Evolutionary conservation across 2,888 invertebrate genomes (phyloP).

Genomic region (Caenorhabditis becei): DNA sequence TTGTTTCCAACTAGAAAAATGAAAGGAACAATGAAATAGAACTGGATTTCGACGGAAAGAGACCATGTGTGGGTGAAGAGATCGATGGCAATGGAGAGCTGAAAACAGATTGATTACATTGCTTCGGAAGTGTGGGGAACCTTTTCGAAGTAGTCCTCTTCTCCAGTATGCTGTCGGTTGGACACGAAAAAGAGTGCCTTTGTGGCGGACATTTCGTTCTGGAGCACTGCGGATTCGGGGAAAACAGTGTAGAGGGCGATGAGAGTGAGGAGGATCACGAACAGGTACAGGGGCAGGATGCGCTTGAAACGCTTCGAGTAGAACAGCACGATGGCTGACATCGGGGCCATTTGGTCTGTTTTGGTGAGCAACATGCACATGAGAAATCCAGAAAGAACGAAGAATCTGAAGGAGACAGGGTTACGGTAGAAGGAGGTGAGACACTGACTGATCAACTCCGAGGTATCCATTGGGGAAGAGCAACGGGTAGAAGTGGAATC

Average conservation of each 20-base stretch:
- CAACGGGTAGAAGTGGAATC: conserved; percentile 63
- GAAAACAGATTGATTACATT: neutral
- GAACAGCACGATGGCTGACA: conserved; percentile 20
- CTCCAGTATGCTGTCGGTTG: conserved; percentile 36
- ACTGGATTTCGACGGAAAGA: conserved; percentile 69
- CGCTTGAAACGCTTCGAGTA: conserved; percentile 48
- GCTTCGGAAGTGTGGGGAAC: neutral
- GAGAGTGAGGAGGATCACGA: conserved; percentile 22
- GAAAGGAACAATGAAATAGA: conserved; percentile 66
- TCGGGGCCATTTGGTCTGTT: conserved; percentile 6
- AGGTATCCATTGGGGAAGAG: conserved; percentile 63
- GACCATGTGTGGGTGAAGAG: conserved; percentile 74
- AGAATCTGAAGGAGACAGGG: conserved; percentile 32
- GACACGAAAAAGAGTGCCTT: conserved; percentile 47
- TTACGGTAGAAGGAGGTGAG: neutral
- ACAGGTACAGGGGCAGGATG: conserved; percentile 47
- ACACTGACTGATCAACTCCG: conserved; percentile 65
- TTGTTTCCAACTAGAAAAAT: conserved; percentile 47
- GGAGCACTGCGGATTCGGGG: conserved; percentile 15
- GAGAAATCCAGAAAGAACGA: conserved; percentile 48
- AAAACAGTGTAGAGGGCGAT: conserved; percentile 27
- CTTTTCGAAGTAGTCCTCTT: conserved; percentile 50
- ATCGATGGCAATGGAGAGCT: conserved; percentile 59
- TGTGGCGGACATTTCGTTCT: conserved; percentile 34
- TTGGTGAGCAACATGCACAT: conserved; percentile 50